Evolutionary conservation across 2,797 vertebrate genomes (phyloP).

Genomic region (Helarctos malayanus): DNA sequence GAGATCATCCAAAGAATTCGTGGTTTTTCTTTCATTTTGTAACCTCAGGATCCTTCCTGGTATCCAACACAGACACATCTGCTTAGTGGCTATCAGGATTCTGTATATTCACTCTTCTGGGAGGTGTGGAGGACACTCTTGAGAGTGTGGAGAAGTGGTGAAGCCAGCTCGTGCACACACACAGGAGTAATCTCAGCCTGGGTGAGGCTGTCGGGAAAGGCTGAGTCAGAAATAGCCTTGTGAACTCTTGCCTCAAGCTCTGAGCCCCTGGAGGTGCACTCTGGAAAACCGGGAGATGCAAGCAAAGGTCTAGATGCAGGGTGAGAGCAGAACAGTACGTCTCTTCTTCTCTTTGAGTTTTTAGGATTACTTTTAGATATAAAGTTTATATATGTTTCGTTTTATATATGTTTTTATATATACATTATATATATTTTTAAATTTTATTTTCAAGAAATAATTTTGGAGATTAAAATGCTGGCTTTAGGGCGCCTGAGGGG

Average conservation of each 20-base stretch:
- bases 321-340: not conserved
- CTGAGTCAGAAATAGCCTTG: slow-evolving; percentile 18
- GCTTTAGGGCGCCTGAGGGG: not conserved
- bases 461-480: slow-evolving; percentile 28
- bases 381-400: not conserved
- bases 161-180: not conserved
- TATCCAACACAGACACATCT: not conserved
- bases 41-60: not conserved
- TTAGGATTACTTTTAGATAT: slow-evolving; percentile 4
- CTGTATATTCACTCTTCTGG: not conserved
- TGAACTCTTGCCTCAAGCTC: not conserved
- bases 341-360: not conserved
- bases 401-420: not conserved
- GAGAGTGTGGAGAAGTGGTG: not conserved
- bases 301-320: not conserved
- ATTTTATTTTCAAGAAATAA: not conserved
- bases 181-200: not conserved
- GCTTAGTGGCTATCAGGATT: not conserved
- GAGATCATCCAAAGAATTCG: not conserved
- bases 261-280: not conserved
- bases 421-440: not conserved
- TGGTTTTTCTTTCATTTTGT: slow-evolving; percentile 17
- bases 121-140: not conserved
- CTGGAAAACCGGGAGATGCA: not conserved
- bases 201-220: not conserved